Conservation (phyloP, 2,888 invertebrate species). For the Papilio gigon region DNA sequence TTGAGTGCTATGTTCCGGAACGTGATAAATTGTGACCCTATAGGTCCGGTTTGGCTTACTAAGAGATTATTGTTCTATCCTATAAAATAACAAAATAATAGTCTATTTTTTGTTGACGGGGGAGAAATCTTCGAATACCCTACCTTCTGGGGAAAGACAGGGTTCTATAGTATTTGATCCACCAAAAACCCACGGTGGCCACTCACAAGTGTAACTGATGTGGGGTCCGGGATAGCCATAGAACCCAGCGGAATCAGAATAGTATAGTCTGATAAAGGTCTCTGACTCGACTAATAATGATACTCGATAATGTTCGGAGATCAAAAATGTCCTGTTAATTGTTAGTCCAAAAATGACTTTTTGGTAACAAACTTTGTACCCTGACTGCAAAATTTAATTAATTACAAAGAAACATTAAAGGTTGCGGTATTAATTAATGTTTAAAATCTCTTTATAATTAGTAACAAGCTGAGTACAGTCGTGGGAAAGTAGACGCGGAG, state of each 20-base stretch:
- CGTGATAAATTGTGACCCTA: slow-evolving; percentile 55
- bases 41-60: slow-evolving; percentile 52
- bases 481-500: slow-evolving; percentile 28
- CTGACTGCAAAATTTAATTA: background rate
- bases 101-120: no score
- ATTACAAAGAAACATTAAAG: background rate
- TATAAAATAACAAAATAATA: no score
- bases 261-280: no score
- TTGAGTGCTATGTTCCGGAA: slow-evolving; percentile 61
- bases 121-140: no score
- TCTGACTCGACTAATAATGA: no score
- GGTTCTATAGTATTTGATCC: no score
- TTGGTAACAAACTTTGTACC: background rate
- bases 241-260: no score
- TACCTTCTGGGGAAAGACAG: no score
- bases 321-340: background rate
- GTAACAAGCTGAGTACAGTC: slow-evolving; percentile 14
- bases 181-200: no score
- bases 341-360: background rate
- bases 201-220: no score
- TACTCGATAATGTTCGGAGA: no score
- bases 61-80: slow-evolving; percentile 6
- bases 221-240: no score
- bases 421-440: slow-evolving; percentile 16
- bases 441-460: slow-evolving; percentile 32